Evolutionary conservation across 2,888 invertebrate species (phyloP).

Genomic region (Andrena minutula): DNA sequence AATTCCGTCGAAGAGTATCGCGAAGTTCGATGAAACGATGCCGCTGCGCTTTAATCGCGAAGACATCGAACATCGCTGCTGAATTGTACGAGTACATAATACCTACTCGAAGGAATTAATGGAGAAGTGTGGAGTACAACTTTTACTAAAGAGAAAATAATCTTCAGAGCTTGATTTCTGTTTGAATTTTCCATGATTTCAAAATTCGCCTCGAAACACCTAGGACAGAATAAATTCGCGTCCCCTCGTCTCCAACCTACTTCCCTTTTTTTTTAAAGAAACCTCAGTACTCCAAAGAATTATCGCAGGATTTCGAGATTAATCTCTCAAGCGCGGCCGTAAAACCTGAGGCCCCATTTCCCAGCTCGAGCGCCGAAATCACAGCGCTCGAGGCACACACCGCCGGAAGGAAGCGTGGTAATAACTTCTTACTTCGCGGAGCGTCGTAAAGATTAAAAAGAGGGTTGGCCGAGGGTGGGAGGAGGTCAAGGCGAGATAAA

Average conservation of each 20-base stretch:
- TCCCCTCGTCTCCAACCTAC: neutral
- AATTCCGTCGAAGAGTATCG: neutral
- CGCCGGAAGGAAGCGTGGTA: slow-evolving; percentile 56
- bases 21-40: neutral
- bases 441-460: slow-evolving; percentile 50
- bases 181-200: no score
- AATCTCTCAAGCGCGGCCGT: neutral
- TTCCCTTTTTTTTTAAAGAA: neutral
- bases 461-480: slow-evolving; percentile 3
- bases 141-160: neutral
- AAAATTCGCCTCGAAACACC: no score
- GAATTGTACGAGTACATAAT: no score
- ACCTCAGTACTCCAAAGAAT: neutral
- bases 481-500: slow-evolving; percentile 53
- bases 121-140: no score
- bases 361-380: slow-evolving; percentile 23
- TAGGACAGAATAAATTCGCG: neutral
- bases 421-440: slow-evolving; percentile 49
- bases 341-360: neutral
- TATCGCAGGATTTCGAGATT: neutral
- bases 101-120: no score
- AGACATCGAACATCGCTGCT: no score
- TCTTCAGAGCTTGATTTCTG: no score
- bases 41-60: no score
- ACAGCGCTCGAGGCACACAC: slow-evolving; percentile 41